A percentile compares a stretch with the other conserved stretches of the same genome.
Evolutionary conservation across 2,113 vertebrate genomes (phyloP).

Genomic region (Hipposideros armiger): DNA sequence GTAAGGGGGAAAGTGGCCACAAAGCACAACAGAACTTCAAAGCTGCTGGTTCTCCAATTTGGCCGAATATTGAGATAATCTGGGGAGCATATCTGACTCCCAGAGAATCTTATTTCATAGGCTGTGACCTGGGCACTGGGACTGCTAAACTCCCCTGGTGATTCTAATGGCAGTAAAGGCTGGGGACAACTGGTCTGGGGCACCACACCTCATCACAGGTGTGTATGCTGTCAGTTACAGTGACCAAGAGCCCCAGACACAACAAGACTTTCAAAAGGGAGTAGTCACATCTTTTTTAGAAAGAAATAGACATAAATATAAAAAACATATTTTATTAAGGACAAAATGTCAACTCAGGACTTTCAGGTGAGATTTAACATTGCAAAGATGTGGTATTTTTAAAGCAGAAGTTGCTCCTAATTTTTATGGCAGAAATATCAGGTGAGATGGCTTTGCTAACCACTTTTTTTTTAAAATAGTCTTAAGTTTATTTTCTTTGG

Average conservation of each 20-base stretch:
- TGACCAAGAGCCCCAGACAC: rapidly evolving
- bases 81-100: not conserved
- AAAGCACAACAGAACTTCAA: not conserved
- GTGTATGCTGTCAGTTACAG: rapidly evolving
- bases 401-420: not conserved
- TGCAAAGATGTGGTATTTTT: not conserved
- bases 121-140: not conserved
- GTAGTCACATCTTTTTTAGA: not conserved
- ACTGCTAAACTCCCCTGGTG: not conserved
- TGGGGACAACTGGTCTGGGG: not conserved
- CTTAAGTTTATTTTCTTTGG: too few species aligned
- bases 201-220: not conserved
- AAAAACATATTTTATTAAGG: not conserved
- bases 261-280: not conserved
- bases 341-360: not conserved
- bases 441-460: not conserved
- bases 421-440: not conserved
- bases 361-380: not conserved
- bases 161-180: not conserved
- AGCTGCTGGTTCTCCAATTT: rapidly evolving
- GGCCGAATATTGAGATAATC: rapidly evolving
- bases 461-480: too few species aligned
- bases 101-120: rapidly evolving
- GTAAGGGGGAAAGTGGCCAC: not conserved
- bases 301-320: not conserved